A percentile compares a stretch with the other conserved stretches of the same genome.
Conservation (phyloP, 2,113 vertebrate genomes). For the Cyphomyrus discorhynchus region DNA sequence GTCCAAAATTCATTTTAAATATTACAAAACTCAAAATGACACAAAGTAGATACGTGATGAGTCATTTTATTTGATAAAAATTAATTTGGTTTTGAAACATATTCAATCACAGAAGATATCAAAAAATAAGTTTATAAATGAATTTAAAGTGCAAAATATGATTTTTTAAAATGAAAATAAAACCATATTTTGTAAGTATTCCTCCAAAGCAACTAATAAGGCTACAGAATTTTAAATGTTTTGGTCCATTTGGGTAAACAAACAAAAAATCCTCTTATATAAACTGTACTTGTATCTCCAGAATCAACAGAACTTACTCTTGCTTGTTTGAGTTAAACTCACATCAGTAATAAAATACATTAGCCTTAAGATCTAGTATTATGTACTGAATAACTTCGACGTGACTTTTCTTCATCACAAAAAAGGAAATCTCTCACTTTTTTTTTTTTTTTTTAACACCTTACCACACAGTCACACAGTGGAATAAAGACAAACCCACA, state of each 20-base stretch:
- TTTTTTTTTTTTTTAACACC: background rate
- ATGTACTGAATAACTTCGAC: background rate
- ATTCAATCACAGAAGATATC: background rate
- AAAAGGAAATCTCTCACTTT: background rate
- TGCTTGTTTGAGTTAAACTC: background rate
- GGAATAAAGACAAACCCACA: background rate
- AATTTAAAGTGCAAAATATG: slow-evolving; percentile 5
- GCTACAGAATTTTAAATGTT: background rate
- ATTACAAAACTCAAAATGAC: background rate
- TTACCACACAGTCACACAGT: background rate
- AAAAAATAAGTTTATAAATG: background rate
- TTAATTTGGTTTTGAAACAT: background rate
- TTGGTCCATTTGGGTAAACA: background rate
- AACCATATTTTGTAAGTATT: background rate
- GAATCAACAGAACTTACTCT: background rate
- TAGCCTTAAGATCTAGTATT: background rate
- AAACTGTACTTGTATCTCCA: background rate
- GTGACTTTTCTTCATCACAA: background rate
- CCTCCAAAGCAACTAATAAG: background rate
- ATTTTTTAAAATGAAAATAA: background rate
- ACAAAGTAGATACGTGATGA: background rate
- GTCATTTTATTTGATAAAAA: slow-evolving; percentile 4
- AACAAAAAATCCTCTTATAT: background rate
- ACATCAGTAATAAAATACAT: background rate
- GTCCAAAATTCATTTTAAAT: background rate